Base-by-base conservation (phyloP, 2,888 invertebrate genomes). In the Machimus atricapillus region DNA sequence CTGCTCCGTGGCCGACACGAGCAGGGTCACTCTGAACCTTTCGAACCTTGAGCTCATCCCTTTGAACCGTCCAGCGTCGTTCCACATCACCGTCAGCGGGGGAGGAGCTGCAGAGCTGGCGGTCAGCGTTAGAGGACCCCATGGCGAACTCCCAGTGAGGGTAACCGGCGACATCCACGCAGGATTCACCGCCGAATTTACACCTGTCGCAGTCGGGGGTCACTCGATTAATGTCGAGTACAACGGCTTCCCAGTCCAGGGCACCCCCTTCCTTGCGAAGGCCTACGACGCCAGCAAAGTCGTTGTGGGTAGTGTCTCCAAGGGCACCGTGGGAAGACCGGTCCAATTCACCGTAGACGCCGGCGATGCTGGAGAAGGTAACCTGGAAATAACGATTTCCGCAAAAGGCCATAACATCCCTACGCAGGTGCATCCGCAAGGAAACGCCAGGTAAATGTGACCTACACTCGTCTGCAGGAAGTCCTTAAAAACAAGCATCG, bases 311-410 rank as follows among this genome's bases (percentile, higher is more conserved):
- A 95, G 96, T 89, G 96, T 97, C 76, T 96, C 96, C 16, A 95
- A 96, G 34, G 96, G 96, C 87, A 95, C 95, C n/a, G 96, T 98
- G 12, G 98, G 98, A 85, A 95, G 98, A 89, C 96, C 97, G 5
- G 97, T 98, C n/a, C 97, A 98, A 90, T 96, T 98, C 91, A 97
- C 97, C 23, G 98, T 99, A 85, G 98, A 99, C 92, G 98, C 98
- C 3, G 97, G 97, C 89, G 96, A 98, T 92, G 98, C 99, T 78
- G 99, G 99, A 12, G 99, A 99, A 93, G 99, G 99, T 85, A 98
- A 98, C 92, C 93, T 99, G 89, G 99, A 99, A 93, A 99, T 99
- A 89, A 98, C 98, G 79, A 98, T 99, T 90, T 97, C 97, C 88
- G 97, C 98, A 74, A 95, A 97, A 91, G 97, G 98, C 86, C 94